Conservation (phyloP, 2,113 vertebrate genomes). For the Mesoclemmys tuberculata region DNA sequence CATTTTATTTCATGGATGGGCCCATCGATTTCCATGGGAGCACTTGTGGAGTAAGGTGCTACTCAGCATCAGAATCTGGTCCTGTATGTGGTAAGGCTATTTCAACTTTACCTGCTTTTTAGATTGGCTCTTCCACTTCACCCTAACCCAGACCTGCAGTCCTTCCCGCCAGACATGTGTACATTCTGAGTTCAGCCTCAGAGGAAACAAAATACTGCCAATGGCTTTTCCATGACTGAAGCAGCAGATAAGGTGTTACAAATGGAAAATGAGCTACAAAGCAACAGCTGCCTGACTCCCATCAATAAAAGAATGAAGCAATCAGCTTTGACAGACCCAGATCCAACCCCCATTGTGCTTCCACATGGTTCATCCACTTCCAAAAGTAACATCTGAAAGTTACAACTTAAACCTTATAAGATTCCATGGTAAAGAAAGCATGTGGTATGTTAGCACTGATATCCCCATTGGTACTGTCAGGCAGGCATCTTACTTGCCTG, state of each 20-base stretch:
- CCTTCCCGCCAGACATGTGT: background rate
- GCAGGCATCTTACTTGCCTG: background rate
- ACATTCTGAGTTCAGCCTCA: conserved; percentile 21
- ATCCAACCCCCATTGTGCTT: background rate
- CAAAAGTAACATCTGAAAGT: background rate
- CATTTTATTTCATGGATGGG: background rate
- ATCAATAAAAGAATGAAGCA: background rate
- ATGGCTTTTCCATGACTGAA: conserved; percentile 53
- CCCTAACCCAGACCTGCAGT: background rate
- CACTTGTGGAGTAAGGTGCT: background rate
- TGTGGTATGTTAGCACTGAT: background rate
- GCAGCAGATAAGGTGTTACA: conserved; percentile 50
- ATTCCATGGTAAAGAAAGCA: background rate
- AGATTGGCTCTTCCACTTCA: background rate
- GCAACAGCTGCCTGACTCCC: background rate
- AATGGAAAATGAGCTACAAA: conserved; percentile 26
- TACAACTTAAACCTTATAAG: background rate
- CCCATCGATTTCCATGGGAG: background rate
- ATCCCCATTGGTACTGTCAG: background rate
- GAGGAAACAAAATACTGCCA: conserved; percentile 32
- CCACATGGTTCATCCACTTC: background rate
- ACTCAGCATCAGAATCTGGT: background rate
- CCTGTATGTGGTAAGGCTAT: background rate
- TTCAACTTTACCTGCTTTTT: background rate
- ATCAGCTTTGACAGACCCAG: background rate